Evolutionary conservation across 1,140 invertebrate genomes (phyloP).

Genomic region (Homarus americanus): DNA sequence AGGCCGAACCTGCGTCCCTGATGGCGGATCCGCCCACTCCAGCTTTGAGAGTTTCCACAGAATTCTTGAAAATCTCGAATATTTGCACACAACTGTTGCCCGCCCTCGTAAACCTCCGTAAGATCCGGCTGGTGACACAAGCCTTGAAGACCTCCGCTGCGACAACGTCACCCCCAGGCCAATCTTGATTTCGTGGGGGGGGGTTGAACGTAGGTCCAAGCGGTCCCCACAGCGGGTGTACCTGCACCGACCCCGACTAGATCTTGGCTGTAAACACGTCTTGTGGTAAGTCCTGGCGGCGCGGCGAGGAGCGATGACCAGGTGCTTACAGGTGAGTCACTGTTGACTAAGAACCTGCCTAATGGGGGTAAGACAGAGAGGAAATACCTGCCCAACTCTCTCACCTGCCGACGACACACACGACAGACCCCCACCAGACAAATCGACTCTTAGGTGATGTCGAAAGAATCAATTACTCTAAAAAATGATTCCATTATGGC

Average conservation of each 20-base stretch:
- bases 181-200: no score
- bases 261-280: background rate
- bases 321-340: background rate
- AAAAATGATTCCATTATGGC: slow-evolving; percentile 8
- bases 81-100: no score
- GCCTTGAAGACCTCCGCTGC: no score
- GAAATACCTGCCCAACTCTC: background rate
- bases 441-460: background rate
- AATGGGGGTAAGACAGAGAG: background rate
- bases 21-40: no score
- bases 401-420: background rate
- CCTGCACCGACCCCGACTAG: background rate
- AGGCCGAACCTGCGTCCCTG: no score
- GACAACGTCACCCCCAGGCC: no score
- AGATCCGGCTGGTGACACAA: background rate
- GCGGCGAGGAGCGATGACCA: background rate
- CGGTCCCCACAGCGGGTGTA: background rate
- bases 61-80: no score
- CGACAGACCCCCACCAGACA: background rate
- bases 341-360: background rate
- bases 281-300: background rate
- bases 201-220: background rate
- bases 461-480: slow-evolving; percentile 1
- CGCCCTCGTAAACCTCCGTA: no score
- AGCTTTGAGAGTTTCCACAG: no score